Percentiles rank a stretch among this genome's conserved stretches.
Conservation (phyloP, 2,888 invertebrate species). For the Acleris laterana region DNA sequence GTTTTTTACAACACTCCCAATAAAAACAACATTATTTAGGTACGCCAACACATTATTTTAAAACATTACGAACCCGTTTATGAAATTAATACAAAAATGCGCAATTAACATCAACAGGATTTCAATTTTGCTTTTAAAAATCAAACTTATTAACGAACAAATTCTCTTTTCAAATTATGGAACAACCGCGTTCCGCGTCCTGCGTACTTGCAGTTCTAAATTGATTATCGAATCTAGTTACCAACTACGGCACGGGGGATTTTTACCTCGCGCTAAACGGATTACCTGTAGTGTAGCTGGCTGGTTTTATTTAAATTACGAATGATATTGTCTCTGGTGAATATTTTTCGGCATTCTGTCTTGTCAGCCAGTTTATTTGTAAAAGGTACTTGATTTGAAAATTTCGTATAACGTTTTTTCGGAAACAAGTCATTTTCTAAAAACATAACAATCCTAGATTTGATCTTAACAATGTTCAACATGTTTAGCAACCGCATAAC, state of each 20-base stretch:
- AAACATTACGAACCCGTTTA: too few species aligned
- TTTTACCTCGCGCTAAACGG: conserved; percentile 33
- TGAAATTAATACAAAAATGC: too few species aligned
- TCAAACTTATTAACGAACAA: not conserved
- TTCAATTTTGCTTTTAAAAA: not conserved
- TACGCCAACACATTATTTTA: too few species aligned
- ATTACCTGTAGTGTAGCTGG: conserved; percentile 37
- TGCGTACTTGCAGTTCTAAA: conserved; percentile 51
- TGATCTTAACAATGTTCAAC: conserved; percentile 15
- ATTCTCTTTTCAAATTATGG: conserved; percentile 7
- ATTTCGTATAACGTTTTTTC: too few species aligned
- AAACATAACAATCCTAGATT: not conserved
- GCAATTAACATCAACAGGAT: too few species aligned
- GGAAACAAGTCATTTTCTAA: not conserved
- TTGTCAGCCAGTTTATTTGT: conserved; percentile 20
- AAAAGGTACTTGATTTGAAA: not conserved
- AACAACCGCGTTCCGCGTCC: conserved; percentile 29
- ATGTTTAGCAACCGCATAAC: conserved; percentile 9
- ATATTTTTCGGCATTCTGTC: conserved; percentile 19
- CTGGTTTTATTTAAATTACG: conserved; percentile 35
- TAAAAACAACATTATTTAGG: too few species aligned
- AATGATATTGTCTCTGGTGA: conserved; percentile 36
- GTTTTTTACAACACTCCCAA: too few species aligned
- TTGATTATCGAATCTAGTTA: conserved; percentile 82
- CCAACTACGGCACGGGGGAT: conserved; percentile 63